Percentiles rank a stretch among this genome's conserved stretches.
phyloP scores from a whole-genome alignment of 2,113 vertebrate genomes.

The Notarius quadriscutis region DNA sequence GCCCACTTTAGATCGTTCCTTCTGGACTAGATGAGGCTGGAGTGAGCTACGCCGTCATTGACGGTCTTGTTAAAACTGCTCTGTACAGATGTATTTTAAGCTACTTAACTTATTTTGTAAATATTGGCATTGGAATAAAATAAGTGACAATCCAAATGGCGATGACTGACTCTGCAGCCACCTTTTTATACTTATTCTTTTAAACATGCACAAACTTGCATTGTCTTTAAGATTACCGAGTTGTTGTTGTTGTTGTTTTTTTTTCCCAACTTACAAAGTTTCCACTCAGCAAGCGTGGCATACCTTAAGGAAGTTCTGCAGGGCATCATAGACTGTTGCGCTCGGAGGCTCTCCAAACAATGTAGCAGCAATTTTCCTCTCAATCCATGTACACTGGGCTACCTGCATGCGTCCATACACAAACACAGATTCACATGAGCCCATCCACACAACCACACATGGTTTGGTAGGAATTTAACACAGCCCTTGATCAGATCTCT shows the following conservation, averaged over 20 bases:
- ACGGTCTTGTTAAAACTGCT: too few species aligned
- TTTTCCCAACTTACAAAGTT: background rate
- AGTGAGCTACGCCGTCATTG: too few species aligned
- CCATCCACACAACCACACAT: background rate
- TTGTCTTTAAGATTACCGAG: background rate
- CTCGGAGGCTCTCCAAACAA: conserved; percentile 89
- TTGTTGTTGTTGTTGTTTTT: too few species aligned
- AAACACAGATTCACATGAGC: background rate
- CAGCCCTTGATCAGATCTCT: background rate
- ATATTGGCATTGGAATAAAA: background rate
- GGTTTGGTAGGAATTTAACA: background rate
- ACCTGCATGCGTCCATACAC: conserved; percentile 70
- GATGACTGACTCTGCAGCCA: background rate
- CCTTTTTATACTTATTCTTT: background rate
- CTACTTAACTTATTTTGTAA: background rate
- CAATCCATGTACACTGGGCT: conserved; percentile 91
- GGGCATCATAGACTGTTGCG: conserved; percentile 84
- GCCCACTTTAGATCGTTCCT: too few species aligned
- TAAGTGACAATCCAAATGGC: background rate
- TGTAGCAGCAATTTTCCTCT: conserved; percentile 90
- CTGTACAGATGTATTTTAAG: background rate
- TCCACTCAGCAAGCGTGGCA: background rate
- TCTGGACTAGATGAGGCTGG: too few species aligned
- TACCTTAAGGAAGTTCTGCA: conserved; percentile 91
- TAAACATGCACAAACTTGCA: background rate